These are phyloP conservation scores for Lophius americanus DNA, from an alignment of 2,797 vertebrate species.

Conservation along the genomic window DNA sequence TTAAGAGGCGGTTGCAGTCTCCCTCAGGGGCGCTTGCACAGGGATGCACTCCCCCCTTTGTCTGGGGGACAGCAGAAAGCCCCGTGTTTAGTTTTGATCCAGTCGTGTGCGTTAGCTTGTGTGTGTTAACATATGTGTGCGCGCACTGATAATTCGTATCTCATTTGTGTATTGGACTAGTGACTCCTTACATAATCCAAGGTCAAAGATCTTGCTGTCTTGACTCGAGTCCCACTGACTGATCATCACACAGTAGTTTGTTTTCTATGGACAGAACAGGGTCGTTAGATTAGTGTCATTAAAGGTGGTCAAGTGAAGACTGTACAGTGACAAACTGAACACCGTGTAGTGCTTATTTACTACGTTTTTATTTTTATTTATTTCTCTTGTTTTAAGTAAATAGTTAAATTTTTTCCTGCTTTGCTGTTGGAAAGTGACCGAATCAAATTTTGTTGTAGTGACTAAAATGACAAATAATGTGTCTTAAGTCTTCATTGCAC, in stretches of 20 bases:
- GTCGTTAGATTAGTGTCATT: background rate
- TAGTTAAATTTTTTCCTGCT: no score
- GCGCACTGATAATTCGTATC: conserved; percentile 53
- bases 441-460: no score
- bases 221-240: conserved; percentile 29
- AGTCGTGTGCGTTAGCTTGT: conserved; percentile 16
- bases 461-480: no score
- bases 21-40: conserved; percentile 56
- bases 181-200: conserved; percentile 62
- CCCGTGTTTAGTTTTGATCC: conserved; percentile 24
- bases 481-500: no score
- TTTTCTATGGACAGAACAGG: background rate
- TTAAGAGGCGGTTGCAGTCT: conserved; percentile 70
- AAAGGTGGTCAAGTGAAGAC: background rate
- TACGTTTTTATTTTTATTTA: no score
- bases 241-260: conserved; percentile 13
- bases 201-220: conserved; percentile 64
- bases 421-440: no score
- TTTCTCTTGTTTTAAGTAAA: no score
- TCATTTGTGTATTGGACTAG: conserved; percentile 50
- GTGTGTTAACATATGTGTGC: conserved; percentile 1
- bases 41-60: conserved; percentile 70
- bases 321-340: no score
- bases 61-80: conserved; percentile 65
- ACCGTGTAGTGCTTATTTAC: no score